Base-by-base conservation (phyloP, 1,140 invertebrate genomes). In the Psilanteris sp. region DNA sequence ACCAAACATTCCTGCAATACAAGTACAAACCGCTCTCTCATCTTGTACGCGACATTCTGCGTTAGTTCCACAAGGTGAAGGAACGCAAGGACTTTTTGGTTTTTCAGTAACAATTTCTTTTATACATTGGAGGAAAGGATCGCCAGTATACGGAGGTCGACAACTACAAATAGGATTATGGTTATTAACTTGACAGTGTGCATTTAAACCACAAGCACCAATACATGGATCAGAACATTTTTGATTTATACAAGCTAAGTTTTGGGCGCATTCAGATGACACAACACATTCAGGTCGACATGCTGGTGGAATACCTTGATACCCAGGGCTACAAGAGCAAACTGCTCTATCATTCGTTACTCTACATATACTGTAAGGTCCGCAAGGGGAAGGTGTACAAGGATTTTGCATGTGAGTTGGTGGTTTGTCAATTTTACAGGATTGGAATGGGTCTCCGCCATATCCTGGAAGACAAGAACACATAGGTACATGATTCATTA, bases 111-210 rank as follows among this genome's bases (percentile, higher is more conserved):
- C 80, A 11, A 52, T 89, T 93, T 93, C 90, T 89, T 91, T 92
- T 79, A 90, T 91, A 11, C 95, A 97, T 79, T 92, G 89, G 2
- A 93, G 90, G 77, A 96, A 95, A 14, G 95, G 95, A 92, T 96
- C 94, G n/a, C 95, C 95, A 1, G 91, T 90, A 44, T 90, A 92
- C 9, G 92, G 90, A 22, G 91, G 90, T 43, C 93, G 91, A 83
- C 96, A 97, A 46, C 92, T 93, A 72, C 95, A 96, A 37, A 96
- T 94, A 0, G 95, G 94, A 83, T 95, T 95, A 80, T 96, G 96
- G 78, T 94, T 94, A 43, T 93, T 90, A 0, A 96, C 94, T 78
- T 93, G 91, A 66, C 95, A 96, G 22, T 92, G 88, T 18, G 95
- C 93, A 77, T 94, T 92, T 7, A 92, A 87, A 2, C 95, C 95